These are phyloP conservation scores for Epizoanthus fatuus DNA, from an alignment of 92 coral and sea anemone genomes.

Conservation along the genomic window DNA sequence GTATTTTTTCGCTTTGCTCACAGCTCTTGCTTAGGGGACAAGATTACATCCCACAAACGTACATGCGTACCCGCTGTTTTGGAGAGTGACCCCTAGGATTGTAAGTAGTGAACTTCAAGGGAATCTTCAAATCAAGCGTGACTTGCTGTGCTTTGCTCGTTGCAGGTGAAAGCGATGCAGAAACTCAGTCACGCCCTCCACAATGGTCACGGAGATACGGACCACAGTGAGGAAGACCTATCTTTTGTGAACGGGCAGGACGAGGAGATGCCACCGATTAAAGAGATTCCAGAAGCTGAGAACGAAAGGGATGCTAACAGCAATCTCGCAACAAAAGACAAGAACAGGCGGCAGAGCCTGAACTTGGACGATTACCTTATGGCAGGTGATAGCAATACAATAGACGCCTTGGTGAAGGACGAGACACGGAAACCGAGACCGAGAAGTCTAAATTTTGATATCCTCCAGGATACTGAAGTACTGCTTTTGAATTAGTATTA, in stretches of 20 bases:
- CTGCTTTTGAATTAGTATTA: neutral
- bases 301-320: constrained; percentile 22
- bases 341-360: constrained; percentile 21
- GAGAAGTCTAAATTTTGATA: constrained; percentile 33
- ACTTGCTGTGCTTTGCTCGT: neutral
- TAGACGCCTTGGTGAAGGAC: neutral
- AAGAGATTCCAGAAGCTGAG: constrained; percentile 25
- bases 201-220: constrained; percentile 2
- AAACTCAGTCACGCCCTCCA: constrained; percentile 25
- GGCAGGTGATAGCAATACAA: neutral
- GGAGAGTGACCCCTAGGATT: no score
- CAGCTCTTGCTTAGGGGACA: no score
- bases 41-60: no score
- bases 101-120: no score
- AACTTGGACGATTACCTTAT: constrained; percentile 8
- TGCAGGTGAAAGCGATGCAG: constrained; percentile 37
- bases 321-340: constrained; percentile 23
- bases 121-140: no score
- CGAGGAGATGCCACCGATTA: constrained; percentile 27
- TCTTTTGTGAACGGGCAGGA: constrained; percentile 14
- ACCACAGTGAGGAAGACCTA: neutral
- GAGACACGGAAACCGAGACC: constrained; percentile 13
- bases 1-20: no score
- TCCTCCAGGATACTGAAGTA: constrained; percentile 5
- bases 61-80: no score